Evolutionary conservation across 64 coral and sea anemone genomes (phyloP).

Genomic region (Stichodactyla mertensii): DNA sequence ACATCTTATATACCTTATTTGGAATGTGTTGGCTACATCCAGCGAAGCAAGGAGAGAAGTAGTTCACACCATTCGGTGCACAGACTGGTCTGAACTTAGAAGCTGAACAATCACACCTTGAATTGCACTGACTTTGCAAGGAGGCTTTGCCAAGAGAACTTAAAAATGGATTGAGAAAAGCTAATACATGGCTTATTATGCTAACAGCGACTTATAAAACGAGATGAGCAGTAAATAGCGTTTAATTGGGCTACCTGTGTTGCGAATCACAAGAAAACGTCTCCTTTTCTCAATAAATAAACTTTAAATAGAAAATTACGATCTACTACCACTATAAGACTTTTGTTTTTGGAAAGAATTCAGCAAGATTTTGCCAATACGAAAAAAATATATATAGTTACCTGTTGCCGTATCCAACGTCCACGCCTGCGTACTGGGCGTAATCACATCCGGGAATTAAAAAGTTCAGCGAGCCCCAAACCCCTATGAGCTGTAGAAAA

Average conservation of each 20-base stretch:
- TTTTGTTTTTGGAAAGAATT: no score
- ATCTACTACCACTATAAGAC: no score
- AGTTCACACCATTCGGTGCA: slow-evolving; percentile 40
- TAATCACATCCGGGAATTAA: slow-evolving; percentile 62
- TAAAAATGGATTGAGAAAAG: neutral
- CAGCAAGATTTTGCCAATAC: no score
- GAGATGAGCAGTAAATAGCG: no score
- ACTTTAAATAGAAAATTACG: no score
- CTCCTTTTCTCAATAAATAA: no score
- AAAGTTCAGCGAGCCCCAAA: slow-evolving; percentile 38
- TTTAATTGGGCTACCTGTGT: no score
- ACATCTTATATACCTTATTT: slow-evolving; percentile 9
- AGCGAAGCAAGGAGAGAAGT: slow-evolving; percentile 67
- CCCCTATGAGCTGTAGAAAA: slow-evolving; percentile 16
- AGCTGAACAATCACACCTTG: slow-evolving; percentile 39
- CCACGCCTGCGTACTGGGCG: slow-evolving; percentile 39
- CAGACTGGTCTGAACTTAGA: slow-evolving; percentile 41
- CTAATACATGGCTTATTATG: neutral
- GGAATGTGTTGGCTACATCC: slow-evolving; percentile 34
- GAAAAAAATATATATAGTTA: neutral
- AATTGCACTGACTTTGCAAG: slow-evolving; percentile 34
- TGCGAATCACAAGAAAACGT: no score
- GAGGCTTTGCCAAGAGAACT: neutral
- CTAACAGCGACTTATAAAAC: no score
- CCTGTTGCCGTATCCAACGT: slow-evolving; percentile 33